Conservation (phyloP, 2,113 vertebrate genomes). For the Mirounga angustirostris region DNA sequence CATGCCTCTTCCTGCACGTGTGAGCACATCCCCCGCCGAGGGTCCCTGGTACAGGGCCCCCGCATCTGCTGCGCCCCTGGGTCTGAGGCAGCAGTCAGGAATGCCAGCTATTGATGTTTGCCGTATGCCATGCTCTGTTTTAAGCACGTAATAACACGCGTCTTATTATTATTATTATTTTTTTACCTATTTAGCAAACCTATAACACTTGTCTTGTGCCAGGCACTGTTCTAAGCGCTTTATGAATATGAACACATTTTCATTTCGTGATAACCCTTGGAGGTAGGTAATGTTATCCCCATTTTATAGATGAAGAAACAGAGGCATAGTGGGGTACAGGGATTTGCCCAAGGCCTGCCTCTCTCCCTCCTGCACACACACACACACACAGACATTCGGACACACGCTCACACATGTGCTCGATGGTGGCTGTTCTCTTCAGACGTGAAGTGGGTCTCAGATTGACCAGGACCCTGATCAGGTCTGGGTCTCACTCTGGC, state of each 20-base stretch:
- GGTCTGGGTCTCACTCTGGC: not conserved
- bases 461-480: not conserved
- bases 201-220: not conserved
- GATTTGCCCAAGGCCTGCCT: not conserved
- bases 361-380: not conserved
- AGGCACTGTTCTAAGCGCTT: not conserved
- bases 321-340: rapidly evolving
- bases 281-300: not conserved
- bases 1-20: rapidly evolving
- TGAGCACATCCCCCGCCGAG: not conserved
- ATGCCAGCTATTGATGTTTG: rapidly evolving
- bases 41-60: not conserved
- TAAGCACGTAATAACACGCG: rapidly evolving
- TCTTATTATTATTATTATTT: not conserved
- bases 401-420: not conserved
- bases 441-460: not conserved
- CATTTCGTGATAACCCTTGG: not conserved
- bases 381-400: rapidly evolving
- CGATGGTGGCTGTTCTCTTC: rapidly evolving
- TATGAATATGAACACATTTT: rapidly evolving
- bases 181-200: not conserved
- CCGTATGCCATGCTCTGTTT: rapidly evolving
- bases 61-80: not conserved
- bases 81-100: not conserved
- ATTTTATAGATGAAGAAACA: not conserved